Conservation (phyloP, 1,140 invertebrate species). For the Globodera ellingtonae region DNA sequence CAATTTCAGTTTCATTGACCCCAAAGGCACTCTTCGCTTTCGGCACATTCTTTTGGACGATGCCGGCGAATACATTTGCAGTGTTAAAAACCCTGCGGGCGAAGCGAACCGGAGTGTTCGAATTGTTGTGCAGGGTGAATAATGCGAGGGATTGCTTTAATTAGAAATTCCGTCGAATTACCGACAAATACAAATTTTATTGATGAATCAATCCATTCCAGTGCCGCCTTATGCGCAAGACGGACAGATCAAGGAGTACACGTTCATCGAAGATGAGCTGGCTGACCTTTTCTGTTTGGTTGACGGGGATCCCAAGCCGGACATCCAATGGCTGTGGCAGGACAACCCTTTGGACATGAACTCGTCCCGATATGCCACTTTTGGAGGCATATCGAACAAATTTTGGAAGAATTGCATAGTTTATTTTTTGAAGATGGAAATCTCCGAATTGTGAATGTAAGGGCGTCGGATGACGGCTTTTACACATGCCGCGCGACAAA, state of each 20-base stretch:
- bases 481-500: slow-evolving; percentile 55
- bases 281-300: slow-evolving; percentile 58
- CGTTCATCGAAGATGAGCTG: slow-evolving; percentile 4
- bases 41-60: slow-evolving; percentile 64
- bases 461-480: slow-evolving; percentile 44
- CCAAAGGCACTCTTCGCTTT: slow-evolving; percentile 36
- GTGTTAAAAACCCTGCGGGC: slow-evolving; percentile 80
- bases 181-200: background rate
- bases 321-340: slow-evolving; percentile 59
- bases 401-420: background rate
- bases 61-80: slow-evolving; percentile 79
- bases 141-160: too few species aligned
- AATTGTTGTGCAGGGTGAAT: slow-evolving; percentile 39
- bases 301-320: slow-evolving; percentile 62
- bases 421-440: slow-evolving; percentile 52
- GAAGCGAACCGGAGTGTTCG: slow-evolving; percentile 65
- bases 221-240: slow-evolving; percentile 19
- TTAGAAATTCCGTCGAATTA: too few species aligned
- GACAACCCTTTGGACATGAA: slow-evolving; percentile 32
- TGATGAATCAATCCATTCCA: slow-evolving; percentile 8
- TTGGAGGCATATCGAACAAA: background rate
- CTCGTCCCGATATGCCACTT: slow-evolving; percentile 34
- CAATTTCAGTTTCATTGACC: slow-evolving; percentile 7
- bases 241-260: slow-evolving; percentile 11
- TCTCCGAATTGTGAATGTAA: slow-evolving; percentile 48